These are phyloP conservation scores for Leptopilina boulardi DNA, from an alignment of 1,140 invertebrate species.

Conservation along the genomic window DNA sequence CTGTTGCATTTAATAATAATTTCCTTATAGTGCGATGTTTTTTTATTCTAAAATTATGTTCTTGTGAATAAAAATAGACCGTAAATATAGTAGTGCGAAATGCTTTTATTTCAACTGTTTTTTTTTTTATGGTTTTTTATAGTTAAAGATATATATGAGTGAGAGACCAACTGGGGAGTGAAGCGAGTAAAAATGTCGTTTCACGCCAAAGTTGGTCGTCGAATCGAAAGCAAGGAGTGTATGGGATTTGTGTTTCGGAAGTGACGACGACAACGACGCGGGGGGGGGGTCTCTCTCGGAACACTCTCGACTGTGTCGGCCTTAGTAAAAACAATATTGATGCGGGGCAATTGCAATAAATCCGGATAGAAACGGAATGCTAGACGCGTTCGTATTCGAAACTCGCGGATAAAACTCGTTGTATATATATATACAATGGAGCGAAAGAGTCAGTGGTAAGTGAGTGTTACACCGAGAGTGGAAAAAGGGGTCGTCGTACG, in stretches of 20 bases:
- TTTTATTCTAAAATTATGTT: too few species aligned
- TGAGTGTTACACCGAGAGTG: not conserved
- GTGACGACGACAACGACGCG: not conserved
- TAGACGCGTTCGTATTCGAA: not conserved
- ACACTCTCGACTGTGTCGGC: not conserved
- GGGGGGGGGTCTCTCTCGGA: not conserved
- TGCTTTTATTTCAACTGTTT: not conserved
- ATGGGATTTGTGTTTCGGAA: not conserved
- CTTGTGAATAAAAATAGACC: too few species aligned
- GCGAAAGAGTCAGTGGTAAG: not conserved
- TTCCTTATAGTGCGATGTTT: too few species aligned
- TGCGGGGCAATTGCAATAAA: not conserved
- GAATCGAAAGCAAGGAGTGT: too few species aligned
- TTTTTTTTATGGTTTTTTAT: not conserved
- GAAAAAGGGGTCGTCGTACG: constrained; percentile 30
- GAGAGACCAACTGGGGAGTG: not conserved
- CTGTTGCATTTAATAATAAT: too few species aligned
- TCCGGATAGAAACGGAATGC: not conserved
- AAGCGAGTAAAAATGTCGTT: constrained; percentile 3
- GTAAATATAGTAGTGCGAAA: too few species aligned
- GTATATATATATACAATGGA: not conserved
- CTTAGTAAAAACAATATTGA: not conserved
- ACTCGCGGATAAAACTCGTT: not conserved
- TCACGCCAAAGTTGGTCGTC: not conserved
- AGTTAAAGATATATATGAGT: not conserved